Conservation (phyloP, 2,888 invertebrate species). For the Portevinia maculata region DNA sequence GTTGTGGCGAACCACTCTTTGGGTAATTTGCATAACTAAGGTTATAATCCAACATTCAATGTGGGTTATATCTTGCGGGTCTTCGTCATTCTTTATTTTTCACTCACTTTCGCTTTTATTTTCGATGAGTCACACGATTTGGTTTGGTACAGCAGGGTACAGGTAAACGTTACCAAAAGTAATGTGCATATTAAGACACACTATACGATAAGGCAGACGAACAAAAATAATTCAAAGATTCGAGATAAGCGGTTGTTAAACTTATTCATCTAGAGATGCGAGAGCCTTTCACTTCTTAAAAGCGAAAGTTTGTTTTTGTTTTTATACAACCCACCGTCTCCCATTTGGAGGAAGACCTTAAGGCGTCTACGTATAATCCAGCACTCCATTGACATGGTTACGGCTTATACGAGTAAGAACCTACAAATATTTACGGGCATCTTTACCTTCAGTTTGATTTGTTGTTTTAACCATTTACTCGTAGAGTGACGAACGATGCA, state of each 20-base stretch:
- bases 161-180: too few relatives aligned
- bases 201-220: slow-evolving; percentile 4
- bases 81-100: slow-evolving; percentile 28
- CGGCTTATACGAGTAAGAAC: slow-evolving; percentile 15
- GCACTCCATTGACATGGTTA: neutral
- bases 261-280: slow-evolving; percentile 8
- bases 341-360: slow-evolving; percentile 3
- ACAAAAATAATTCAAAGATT: slow-evolving; percentile 23
- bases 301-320: slow-evolving; percentile 43
- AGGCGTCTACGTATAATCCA: slow-evolving; percentile 3
- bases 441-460: slow-evolving; percentile 25
- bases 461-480: neutral
- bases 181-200: slow-evolving; percentile 11
- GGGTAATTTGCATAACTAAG: slow-evolving; percentile 18
- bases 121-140: slow-evolving; percentile 6
- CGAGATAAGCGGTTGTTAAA: slow-evolving; percentile 19
- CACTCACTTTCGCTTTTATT: slow-evolving; percentile 41
- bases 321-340: neutral
- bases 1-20: neutral
- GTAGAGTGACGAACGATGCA: slow-evolving; percentile 5
- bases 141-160: neutral
- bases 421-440: neutral
- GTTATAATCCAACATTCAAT: slow-evolving; percentile 4
- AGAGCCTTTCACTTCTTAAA: slow-evolving; percentile 41
- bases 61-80: slow-evolving; percentile 10